These are phyloP conservation scores for Phocoena sinus DNA, from an alignment of 2,113 vertebrate genomes.

Conservation along the genomic window DNA sequence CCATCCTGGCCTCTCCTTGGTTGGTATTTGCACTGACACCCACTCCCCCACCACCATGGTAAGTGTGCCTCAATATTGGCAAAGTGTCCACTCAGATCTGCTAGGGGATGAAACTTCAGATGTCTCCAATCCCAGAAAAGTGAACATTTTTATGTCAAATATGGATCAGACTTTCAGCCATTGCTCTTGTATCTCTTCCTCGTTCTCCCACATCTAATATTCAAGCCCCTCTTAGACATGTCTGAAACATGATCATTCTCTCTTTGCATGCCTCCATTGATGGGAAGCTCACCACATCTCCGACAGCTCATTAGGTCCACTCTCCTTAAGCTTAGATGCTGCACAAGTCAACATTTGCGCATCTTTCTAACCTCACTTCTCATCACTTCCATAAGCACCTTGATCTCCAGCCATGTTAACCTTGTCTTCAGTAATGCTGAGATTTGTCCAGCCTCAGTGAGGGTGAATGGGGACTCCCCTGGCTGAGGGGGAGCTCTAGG, in stretches of 20 bases:
- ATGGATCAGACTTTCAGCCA: too few relatives aligned
- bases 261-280: accelerated
- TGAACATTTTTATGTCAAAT: neutral
- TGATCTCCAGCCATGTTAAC: neutral
- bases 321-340: neutral
- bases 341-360: accelerated
- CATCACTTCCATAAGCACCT: accelerated
- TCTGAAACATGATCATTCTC: accelerated
- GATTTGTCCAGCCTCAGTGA: neutral
- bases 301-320: accelerated
- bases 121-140: neutral
- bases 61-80: accelerated
- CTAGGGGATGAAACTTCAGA: neutral
- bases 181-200: neutral
- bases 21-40: accelerated
- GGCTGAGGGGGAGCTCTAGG: accelerated
- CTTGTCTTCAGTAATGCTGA: accelerated
- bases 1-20: accelerated
- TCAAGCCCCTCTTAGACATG: accelerated
- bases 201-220: accelerated
- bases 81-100: too few relatives aligned
- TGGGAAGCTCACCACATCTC: neutral
- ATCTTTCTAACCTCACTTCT: neutral
- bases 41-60: accelerated
- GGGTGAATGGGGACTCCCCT: neutral